These are phyloP conservation scores for Bacillus rossius DNA, from an alignment of 1,140 invertebrate genomes.

Conservation along the genomic window DNA sequence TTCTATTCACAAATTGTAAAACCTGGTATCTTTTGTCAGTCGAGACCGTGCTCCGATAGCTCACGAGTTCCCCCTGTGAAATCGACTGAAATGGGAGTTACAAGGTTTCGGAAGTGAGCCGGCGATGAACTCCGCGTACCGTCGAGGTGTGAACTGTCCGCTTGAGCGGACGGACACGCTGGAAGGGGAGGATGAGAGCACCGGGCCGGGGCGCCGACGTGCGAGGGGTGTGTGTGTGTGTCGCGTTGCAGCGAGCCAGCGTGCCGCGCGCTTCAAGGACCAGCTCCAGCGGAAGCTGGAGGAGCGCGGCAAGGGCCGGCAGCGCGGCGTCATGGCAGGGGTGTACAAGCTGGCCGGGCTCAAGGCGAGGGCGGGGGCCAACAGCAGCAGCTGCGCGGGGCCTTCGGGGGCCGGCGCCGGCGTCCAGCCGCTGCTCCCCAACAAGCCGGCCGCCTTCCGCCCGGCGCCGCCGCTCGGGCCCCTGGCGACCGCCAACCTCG, in stretches of 20 bases:
- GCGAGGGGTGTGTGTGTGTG: background rate
- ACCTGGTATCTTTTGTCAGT: no score
- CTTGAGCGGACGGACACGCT: no score
- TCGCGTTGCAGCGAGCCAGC: constrained; percentile 35
- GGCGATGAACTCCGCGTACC: no score
- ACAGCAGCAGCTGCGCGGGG: constrained; percentile 30
- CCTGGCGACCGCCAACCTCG: constrained; percentile 6
- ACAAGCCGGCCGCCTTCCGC: background rate
- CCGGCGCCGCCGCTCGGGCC: background rate
- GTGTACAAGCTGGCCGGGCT: constrained; percentile 37
- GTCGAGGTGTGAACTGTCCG: no score
- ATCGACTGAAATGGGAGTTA: no score
- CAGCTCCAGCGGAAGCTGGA: constrained; percentile 51
- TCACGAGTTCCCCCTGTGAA: no score
- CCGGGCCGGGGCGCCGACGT: no score
- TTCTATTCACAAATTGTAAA: no score
- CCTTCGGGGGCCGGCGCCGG: constrained; percentile 1
- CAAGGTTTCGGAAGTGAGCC: no score
- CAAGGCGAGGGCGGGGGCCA: constrained; percentile 42
- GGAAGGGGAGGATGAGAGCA: no score
- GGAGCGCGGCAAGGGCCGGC: constrained; percentile 47
- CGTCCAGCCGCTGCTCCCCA: background rate
- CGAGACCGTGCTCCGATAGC: no score
- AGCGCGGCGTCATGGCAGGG: constrained; percentile 38
- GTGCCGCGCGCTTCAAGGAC: constrained; percentile 50